phyloP scores from a whole-genome alignment of 2,113 vertebrate genomes.

The Heterocephalus glaber region DNA sequence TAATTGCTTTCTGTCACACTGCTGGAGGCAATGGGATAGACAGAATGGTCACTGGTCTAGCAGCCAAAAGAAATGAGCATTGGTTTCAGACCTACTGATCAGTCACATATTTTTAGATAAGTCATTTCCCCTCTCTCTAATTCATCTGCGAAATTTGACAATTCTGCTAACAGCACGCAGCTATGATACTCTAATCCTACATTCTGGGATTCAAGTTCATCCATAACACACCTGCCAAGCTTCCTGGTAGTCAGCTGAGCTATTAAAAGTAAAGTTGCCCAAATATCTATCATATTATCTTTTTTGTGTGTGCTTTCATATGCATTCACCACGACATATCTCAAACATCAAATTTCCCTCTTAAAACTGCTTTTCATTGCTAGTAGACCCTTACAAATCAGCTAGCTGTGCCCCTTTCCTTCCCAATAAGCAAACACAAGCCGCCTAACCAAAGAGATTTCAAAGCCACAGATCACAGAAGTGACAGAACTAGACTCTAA shows the following conservation, averaged over 20 bases:
- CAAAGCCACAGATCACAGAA: background rate
- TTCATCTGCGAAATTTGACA: background rate
- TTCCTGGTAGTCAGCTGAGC: background rate
- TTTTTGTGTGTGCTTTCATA: background rate
- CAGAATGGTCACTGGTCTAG: background rate
- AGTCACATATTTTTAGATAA: background rate
- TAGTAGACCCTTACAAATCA: background rate
- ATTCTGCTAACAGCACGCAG: background rate
- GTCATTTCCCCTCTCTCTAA: background rate
- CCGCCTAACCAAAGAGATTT: background rate
- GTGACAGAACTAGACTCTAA: background rate
- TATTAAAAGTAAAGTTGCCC: background rate
- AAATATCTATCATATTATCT: background rate
- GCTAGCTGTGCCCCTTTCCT: background rate
- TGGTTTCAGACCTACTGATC: background rate
- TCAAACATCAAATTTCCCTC: conserved; percentile 10
- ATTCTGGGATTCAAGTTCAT: background rate
- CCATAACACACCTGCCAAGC: background rate
- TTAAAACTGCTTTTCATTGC: background rate
- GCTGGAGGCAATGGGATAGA: background rate
- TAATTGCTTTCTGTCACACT: background rate
- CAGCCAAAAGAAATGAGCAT: background rate
- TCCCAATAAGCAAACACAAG: background rate
- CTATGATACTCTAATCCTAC: background rate
- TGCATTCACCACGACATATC: background rate